These are phyloP conservation scores for Arbacia lixula DNA, from an alignment of 53 echinoderm and acorn worm species.

Conservation along the genomic window DNA sequence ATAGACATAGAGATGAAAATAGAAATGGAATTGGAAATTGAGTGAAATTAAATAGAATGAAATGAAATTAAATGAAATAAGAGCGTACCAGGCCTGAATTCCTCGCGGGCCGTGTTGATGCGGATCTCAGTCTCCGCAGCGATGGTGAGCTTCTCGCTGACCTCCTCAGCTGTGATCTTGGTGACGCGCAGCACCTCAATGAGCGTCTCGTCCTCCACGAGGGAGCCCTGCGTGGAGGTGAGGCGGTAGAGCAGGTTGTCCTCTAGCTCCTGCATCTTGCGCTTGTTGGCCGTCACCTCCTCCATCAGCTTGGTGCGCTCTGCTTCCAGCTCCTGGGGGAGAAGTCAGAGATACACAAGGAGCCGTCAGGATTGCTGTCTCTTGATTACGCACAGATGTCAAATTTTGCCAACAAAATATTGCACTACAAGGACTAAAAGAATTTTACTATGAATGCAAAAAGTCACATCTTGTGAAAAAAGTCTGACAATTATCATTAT, in stretches of 20 bases:
- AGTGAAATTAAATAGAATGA: neutral
- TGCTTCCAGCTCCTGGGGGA: slow-evolving; percentile 84
- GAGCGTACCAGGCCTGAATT: slow-evolving; percentile 90
- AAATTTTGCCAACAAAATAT: too few relatives aligned
- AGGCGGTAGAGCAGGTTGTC: slow-evolving; percentile 97
- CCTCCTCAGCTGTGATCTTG: slow-evolving; percentile 96
- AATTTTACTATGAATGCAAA: too few relatives aligned
- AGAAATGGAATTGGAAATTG: neutral
- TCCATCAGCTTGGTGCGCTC: slow-evolving; percentile 98
- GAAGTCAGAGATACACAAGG: neutral
- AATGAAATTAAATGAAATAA: neutral
- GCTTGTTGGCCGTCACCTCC: slow-evolving; percentile 97
- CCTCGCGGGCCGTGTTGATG: slow-evolving; percentile 97
- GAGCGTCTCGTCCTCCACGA: slow-evolving; percentile 97
- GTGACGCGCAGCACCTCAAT: slow-evolving; percentile 97
- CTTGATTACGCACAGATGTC: too few relatives aligned
- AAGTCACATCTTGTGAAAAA: too few relatives aligned
- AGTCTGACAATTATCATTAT: too few relatives aligned
- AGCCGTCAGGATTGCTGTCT: too few relatives aligned
- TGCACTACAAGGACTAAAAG: too few relatives aligned
- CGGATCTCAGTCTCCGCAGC: slow-evolving; percentile 98
- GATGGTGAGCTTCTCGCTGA: slow-evolving; percentile 94
- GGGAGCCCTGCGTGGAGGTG: slow-evolving; percentile 96
- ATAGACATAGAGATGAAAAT: neutral
- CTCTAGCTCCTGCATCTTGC: slow-evolving; percentile 98